Conservation (phyloP, 2,797 vertebrate species). For the Babyrousa celebensis region DNA sequence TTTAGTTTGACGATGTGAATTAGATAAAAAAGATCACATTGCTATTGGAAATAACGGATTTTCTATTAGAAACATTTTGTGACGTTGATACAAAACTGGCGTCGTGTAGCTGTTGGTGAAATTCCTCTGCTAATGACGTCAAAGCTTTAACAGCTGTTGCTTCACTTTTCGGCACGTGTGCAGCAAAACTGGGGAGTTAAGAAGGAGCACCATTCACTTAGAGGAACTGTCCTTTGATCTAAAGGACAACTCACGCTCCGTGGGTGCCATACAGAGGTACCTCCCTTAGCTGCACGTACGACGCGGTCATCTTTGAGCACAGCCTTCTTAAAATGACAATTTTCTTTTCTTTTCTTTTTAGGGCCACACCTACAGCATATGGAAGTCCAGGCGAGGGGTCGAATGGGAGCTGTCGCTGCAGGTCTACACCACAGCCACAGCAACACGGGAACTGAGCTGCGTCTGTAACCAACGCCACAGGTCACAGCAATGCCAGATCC, state of each 20-base stretch:
- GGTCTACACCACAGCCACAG: no score
- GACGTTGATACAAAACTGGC: neutral
- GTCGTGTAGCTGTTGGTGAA: neutral
- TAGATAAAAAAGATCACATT: neutral
- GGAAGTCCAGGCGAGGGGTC: no score
- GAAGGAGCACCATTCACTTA: no score
- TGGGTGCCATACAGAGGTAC: accelerated
- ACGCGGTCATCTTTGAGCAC: neutral
- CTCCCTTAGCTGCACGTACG: accelerated
- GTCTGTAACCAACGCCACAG: no score
- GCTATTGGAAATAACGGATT: neutral
- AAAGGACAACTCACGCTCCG: neutral
- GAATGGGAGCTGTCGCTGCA: no score
- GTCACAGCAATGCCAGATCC: no score
- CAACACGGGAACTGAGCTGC: no score
- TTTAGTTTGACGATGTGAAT: neutral
- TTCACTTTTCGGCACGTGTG: neutral
- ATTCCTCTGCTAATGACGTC: neutral
- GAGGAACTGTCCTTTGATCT: neutral
- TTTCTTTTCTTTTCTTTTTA: no score
- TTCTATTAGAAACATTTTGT: neutral
- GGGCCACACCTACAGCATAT: no score
- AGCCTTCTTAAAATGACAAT: no score
- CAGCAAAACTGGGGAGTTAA: neutral
- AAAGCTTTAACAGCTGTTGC: neutral